These are phyloP conservation scores for Sogatella furcifera DNA, from an alignment of 1,140 invertebrate species.

Conservation along the genomic window DNA sequence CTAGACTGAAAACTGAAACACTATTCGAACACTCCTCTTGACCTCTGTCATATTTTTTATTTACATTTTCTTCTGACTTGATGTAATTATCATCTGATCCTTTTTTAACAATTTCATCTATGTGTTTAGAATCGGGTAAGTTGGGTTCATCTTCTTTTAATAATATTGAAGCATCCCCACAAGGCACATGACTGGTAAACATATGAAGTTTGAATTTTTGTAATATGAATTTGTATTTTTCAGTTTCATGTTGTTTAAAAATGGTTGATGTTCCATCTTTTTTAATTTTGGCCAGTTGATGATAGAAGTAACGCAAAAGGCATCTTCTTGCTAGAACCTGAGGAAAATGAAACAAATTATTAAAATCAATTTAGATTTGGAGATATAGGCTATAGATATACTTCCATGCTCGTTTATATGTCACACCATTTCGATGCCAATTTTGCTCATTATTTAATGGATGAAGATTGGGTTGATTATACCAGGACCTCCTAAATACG, in stretches of 20 bases:
- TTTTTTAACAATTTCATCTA: background rate
- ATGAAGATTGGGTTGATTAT: too few relatives aligned
- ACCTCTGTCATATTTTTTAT: too few relatives aligned
- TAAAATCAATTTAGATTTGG: background rate
- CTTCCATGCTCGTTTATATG: too few relatives aligned
- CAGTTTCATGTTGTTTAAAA: background rate
- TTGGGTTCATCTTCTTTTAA: background rate
- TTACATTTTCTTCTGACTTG: background rate
- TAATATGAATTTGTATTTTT: conserved; percentile 31
- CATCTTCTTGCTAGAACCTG: conserved; percentile 63
- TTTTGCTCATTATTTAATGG: too few relatives aligned
- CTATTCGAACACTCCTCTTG: too few relatives aligned
- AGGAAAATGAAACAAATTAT: background rate
- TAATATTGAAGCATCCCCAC: conserved; percentile 91
- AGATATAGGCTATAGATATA: background rate
- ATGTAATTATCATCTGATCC: background rate
- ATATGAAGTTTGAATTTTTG: conserved; percentile 65
- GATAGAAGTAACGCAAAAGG: conserved; percentile 66
- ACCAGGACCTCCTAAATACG: too few relatives aligned
- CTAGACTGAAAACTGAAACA: too few relatives aligned
- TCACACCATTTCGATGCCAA: too few relatives aligned
- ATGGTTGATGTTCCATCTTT: conserved; percentile 15
- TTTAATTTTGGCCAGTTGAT: conserved; percentile 41
- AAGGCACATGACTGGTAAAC: conserved; percentile 78
- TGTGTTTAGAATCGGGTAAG: background rate